These are phyloP conservation scores for Heliothis virescens DNA, from an alignment of 1,140 invertebrate genomes.

Conservation along the genomic window DNA sequence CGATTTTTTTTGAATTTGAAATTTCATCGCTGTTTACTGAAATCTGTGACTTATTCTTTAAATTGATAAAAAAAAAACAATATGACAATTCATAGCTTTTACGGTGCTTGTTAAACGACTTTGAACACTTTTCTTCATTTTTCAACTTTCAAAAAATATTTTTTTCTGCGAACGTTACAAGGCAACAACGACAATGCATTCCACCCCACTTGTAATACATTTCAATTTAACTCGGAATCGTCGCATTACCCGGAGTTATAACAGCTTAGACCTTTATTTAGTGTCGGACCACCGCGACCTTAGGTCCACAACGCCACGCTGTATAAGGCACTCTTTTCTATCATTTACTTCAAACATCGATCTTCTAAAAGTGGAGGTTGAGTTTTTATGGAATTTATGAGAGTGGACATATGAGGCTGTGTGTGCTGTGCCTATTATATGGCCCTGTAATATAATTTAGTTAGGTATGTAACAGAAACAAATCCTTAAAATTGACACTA, in stretches of 20 bases:
- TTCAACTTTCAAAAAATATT: not conserved
- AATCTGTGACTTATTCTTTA: too few relatives aligned
- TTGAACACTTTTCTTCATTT: too few relatives aligned
- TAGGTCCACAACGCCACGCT: not conserved
- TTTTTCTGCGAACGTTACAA: conserved; percentile 23
- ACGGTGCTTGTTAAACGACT: too few relatives aligned
- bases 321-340: conserved; percentile 4
- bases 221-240: conserved; percentile 58
- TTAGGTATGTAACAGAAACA: too few relatives aligned
- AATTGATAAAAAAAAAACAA: too few relatives aligned
- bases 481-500: too few relatives aligned
- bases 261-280: conserved; percentile 53
- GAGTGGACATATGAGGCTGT: not conserved
- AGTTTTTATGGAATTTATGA: not conserved
- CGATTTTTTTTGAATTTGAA: too few relatives aligned
- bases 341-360: not conserved
- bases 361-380: not conserved
- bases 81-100: too few relatives aligned
- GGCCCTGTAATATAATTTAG: too few relatives aligned
- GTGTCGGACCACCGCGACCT: conserved; percentile 47
- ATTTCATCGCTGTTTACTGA: too few relatives aligned
- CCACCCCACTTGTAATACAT: conserved; percentile 56
- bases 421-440: too few relatives aligned
- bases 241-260: conserved; percentile 55
- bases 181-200: conserved; percentile 52